Base-by-base conservation (phyloP, 1,140 invertebrate species). In the Phenacoccus solenopsis region DNA sequence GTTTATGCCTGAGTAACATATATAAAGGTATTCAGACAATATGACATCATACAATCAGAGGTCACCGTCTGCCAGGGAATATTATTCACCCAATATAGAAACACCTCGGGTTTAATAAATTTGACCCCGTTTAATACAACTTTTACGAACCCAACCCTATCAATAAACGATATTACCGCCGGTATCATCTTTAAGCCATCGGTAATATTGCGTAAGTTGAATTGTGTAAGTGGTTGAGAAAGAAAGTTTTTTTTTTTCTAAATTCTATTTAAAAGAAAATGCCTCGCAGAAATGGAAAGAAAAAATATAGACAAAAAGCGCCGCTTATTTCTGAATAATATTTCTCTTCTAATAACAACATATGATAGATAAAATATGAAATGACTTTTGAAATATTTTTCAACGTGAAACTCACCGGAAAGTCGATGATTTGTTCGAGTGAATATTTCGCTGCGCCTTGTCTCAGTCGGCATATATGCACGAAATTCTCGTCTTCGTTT, bases 401-500 rank as follows among this genome's bases (percentile, higher is more conserved):
- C 13, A 49, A 49, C 38, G 38, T 49, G 38, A 16, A 10, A 10
- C 79, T 80, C 72, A 81, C 80, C 79, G 80, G 80, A 74, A 81
- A 73, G 69, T 79, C 74, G 4, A 81, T 73, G 2, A 81, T 76
- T 21, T 75, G 72, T 2, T 75, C 74, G 7, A 81, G 72, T 2
- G 78, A 76, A 73, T 79, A 75, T 67, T 76, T 75, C 13, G 80
- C 80, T 1, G 80, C 79, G 21, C 79, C 79, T 72, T 75, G 74
- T 24, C 79, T 72, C 61, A 81, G 72, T 69, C 76, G 75, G 71
- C 80, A 81, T 27, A 81, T 75, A 25, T 79, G 78, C 28, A 79
- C 75, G 69, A 81, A 81, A 71, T 81, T 80, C 64, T 81, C 80
- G 69, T 81, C 80, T 10, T 68, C 74, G 4, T 69, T 72, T n/a